A percentile compares a stretch with the other conserved stretches of the same genome.
Conservation (phyloP, 2,113 vertebrate species). For the Piaya cayana region DNA sequence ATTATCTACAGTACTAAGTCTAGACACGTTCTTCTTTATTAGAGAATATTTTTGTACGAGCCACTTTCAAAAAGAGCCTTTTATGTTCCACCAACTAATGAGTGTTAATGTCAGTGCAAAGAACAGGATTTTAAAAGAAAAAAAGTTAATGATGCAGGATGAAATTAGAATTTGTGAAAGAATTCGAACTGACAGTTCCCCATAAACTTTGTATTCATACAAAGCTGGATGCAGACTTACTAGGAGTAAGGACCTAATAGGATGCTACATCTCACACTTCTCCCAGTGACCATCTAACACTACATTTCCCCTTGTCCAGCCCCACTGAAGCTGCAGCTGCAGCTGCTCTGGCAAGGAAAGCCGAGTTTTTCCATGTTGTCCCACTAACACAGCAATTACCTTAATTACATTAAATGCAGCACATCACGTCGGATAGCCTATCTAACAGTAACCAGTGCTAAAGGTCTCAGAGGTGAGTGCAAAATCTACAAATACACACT, state of each 20-base stretch:
- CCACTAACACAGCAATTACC: background rate
- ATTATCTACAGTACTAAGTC: background rate
- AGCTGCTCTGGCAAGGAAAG: background rate
- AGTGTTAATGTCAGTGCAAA: background rate
- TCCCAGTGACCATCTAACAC: background rate
- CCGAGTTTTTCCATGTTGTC: background rate
- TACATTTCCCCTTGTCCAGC: background rate
- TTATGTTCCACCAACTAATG: constrained; percentile 9
- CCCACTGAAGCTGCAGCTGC: background rate
- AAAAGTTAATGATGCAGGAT: background rate
- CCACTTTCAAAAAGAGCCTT: background rate
- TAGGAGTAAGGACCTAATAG: background rate
- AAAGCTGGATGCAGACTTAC: background rate
- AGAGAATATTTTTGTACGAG: background rate
- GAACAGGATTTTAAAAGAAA: background rate
- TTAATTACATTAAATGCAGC: background rate
- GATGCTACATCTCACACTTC: background rate
- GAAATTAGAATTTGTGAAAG: background rate
- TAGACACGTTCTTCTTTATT: background rate
- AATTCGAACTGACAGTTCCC: background rate
- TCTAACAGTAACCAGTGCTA: background rate
- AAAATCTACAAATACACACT: background rate
- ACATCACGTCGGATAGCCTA: background rate
- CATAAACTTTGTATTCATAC: background rate
- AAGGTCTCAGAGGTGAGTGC: background rate